Evolutionary conservation across 2,888 invertebrate genomes (phyloP).

Genomic region (Chironomus riparius): DNA sequence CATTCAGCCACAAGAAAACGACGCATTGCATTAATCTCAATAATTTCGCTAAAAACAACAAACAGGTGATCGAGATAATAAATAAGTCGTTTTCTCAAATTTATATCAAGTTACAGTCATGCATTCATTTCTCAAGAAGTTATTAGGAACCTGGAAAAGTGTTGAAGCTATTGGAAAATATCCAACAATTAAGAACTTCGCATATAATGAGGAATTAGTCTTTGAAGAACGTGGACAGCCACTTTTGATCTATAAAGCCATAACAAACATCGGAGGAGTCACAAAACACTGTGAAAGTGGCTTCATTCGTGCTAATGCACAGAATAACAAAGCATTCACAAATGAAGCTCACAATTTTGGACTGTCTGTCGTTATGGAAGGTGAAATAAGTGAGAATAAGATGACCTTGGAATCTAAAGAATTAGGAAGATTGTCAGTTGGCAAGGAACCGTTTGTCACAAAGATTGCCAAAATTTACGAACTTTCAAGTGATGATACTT

Average conservation of each 20-base stretch:
- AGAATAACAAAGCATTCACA: slow-evolving; percentile 46
- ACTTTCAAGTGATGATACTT: slow-evolving; percentile 35
- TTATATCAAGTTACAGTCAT: background rate
- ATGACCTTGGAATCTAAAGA: slow-evolving; percentile 43
- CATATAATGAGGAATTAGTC: slow-evolving; percentile 49
- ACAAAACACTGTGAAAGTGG: slow-evolving; percentile 57
- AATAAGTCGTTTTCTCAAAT: too few relatives aligned
- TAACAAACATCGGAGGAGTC: slow-evolving; percentile 34
- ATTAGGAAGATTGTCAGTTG: slow-evolving; percentile 46
- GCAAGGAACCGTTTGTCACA: slow-evolving; percentile 47
- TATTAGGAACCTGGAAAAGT: slow-evolving; percentile 52
- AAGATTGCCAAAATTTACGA: slow-evolving; percentile 43
- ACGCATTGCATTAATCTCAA: too few relatives aligned
- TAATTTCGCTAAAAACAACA: too few relatives aligned
- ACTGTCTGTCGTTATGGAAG: slow-evolving; percentile 51
- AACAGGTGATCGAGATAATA: too few relatives aligned
- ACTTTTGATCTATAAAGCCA: slow-evolving; percentile 46
- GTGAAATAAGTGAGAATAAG: slow-evolving; percentile 37
- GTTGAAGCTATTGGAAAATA: slow-evolving; percentile 46
- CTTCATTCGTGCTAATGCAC: slow-evolving; percentile 50
- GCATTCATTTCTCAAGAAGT: slow-evolving; percentile 31
- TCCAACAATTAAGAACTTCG: slow-evolving; percentile 50
- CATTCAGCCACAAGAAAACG: too few relatives aligned
- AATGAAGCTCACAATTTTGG: slow-evolving; percentile 55
- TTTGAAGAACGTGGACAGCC: slow-evolving; percentile 50